Conservation (phyloP, 2,888 invertebrate species). For the Leptinotarsa juncta region DNA sequence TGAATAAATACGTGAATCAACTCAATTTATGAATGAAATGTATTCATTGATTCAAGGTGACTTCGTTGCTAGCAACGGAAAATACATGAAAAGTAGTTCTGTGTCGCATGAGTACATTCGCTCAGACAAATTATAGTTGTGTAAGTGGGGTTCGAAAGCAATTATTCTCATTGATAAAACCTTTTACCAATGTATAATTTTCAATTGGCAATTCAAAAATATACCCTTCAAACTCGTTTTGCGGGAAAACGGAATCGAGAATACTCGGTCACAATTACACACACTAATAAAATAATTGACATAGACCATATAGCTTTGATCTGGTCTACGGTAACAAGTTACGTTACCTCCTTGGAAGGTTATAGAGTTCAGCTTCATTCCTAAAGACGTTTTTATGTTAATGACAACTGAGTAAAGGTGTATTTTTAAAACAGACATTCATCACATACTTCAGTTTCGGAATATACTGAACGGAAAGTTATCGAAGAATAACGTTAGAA, state of each 20-base stretch:
- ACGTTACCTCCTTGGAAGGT: background rate
- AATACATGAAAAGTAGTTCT: constrained; percentile 4
- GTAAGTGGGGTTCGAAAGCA: constrained; percentile 3
- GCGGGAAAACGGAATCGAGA: constrained; percentile 15
- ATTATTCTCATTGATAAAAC: constrained; percentile 34
- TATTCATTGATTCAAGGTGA: constrained; percentile 33
- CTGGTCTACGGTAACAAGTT: background rate
- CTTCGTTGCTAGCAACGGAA: constrained; percentile 25
- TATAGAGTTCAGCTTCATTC: constrained; percentile 7
- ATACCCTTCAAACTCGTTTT: constrained; percentile 16
- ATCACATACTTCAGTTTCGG: background rate
- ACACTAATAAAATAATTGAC: background rate
- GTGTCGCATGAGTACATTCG: constrained; percentile 24
- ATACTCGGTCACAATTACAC: constrained; percentile 1
- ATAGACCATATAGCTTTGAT: background rate
- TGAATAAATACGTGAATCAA: background rate
- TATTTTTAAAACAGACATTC: background rate
- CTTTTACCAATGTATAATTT: constrained; percentile 23
- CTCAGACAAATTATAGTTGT: constrained; percentile 23
- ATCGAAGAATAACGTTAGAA: background rate
- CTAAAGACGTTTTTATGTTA: constrained; percentile 2
- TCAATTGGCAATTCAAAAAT: constrained; percentile 29
- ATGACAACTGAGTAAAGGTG: background rate
- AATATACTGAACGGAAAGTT: background rate
- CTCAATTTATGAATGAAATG: constrained; percentile 28